Conservation (phyloP, 2,113 vertebrate species). For the Microtus ochrogaster region DNA sequence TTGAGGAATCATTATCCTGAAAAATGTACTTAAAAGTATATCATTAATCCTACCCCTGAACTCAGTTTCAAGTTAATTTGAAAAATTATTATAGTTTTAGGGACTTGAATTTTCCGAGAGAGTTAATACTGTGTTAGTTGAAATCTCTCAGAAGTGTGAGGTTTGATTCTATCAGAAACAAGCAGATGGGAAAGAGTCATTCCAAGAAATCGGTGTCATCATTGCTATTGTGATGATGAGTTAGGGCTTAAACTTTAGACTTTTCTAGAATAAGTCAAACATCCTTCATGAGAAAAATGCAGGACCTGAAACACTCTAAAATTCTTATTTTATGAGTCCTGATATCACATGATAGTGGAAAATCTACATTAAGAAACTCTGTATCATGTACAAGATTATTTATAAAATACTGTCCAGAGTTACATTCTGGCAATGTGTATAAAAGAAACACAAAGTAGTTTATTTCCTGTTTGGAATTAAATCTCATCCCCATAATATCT, state of each 20-base stretch:
- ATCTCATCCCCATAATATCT: neutral
- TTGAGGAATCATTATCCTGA: neutral
- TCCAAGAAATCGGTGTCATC: constrained; percentile 14
- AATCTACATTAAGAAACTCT: neutral
- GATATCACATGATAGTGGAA: neutral
- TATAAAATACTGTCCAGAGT: neutral
- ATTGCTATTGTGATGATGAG: neutral
- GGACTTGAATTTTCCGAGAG: neutral
- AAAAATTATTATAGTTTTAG: constrained; percentile 30
- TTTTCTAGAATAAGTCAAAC: neutral
- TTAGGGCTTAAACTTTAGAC: neutral
- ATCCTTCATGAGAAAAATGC: neutral
- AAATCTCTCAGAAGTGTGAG: neutral
- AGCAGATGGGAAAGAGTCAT: neutral
- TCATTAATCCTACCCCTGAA: neutral
- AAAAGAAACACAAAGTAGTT: neutral
- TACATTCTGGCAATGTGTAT: neutral
- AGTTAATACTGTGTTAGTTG: neutral
- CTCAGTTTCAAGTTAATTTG: constrained; percentile 18
- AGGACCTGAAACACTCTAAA: neutral
- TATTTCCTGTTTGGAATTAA: neutral
- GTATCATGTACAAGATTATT: neutral
- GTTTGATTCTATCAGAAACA: constrained; percentile 1
- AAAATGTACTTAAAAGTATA: neutral
- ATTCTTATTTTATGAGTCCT: neutral